Evolutionary conservation across 2,113 vertebrate species (phyloP), one percentile per base, ranked within the genome.

Genomic region (Sylvilagus bachmani): DNA sequence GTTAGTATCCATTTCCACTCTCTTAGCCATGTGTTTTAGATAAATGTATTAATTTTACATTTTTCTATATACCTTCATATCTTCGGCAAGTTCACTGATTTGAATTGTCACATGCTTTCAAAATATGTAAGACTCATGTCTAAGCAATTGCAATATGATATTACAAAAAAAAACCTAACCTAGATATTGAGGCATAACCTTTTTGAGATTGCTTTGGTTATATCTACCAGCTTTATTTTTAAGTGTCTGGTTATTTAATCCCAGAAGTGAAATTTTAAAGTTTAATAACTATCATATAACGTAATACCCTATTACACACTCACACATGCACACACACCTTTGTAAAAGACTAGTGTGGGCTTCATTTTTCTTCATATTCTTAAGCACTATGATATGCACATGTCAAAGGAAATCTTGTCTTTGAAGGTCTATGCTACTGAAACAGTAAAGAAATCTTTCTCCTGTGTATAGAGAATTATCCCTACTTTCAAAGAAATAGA

Each of bases 161-260:
- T 79, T 86, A 95, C 86, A n/a, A 22, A 49, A 92, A 69, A 64
- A 5, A 64, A 86, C 70, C 66, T 70, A 75, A 75, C 33, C 2
- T 84, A 73, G 0, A 10, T 77, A 90, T 27, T 73, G 70, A 91
- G 21, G 16, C 29, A 69, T 49, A 25, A 29, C 55, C 64, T 92
- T 97, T 64, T 51, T 90, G 16, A 89, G 29, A 33, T 55, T 93
- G 3, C 55, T 62, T 75, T 64, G 0, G 13, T 74, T 94, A 21
- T 61, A 71, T 95, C 77, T 94, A 88, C 90, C 55, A 92, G 80
- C 29, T 95, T 94, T 95, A 51, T 95, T 86, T 78, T 61, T 79
- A 62, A 71, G 24, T 49, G 11, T 86, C 21, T 86, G 19, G 29
- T 89, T 93, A 24, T 67, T 86, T 94, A 64, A 91, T 79, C 69